phyloP scores from a whole-genome alignment of 1,140 invertebrate genomes.

The Drosophila busckii region DNA sequence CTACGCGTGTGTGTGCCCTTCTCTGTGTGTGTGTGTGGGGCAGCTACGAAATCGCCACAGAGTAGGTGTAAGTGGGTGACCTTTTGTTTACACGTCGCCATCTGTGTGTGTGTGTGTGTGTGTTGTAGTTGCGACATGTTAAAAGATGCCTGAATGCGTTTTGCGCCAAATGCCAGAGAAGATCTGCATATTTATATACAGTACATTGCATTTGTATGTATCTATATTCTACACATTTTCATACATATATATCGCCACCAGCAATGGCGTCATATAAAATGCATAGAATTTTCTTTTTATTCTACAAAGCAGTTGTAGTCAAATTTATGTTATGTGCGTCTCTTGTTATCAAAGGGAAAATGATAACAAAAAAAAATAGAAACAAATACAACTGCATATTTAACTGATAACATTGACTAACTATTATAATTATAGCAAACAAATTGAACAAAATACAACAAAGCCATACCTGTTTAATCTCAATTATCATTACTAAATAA shows the following conservation, averaged over 20 bases:
- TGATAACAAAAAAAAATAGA: slow-evolving; percentile 7
- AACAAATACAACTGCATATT: slow-evolving; percentile 3
- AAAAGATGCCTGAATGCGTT: slow-evolving; percentile 32
- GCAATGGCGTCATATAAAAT: slow-evolving; percentile 59
- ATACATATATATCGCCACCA: slow-evolving; percentile 34
- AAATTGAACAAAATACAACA: too few relatives aligned
- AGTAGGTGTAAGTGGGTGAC: too few relatives aligned
- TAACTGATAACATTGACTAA: background rate
- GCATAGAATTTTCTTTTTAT: slow-evolving; percentile 67
- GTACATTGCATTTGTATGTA: background rate
- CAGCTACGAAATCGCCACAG: too few relatives aligned
- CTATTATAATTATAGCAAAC: too few relatives aligned
- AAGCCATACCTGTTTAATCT: too few relatives aligned
- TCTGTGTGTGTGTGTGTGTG: background rate
- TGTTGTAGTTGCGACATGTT: background rate
- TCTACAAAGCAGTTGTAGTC: slow-evolving; percentile 62
- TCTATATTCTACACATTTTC: background rate
- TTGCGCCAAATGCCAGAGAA: slow-evolving; percentile 9
- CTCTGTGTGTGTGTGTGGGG: background rate
- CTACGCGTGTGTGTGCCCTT: slow-evolving; percentile 12
- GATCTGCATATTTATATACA: slow-evolving; percentile 21
- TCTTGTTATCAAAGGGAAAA: slow-evolving; percentile 31
- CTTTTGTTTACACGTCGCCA: too few relatives aligned
- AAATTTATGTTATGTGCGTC: slow-evolving; percentile 69
- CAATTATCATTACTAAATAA: too few relatives aligned